phyloP scores from a whole-genome alignment of 2,888 invertebrate genomes.

The Autographa pulchrina region DNA sequence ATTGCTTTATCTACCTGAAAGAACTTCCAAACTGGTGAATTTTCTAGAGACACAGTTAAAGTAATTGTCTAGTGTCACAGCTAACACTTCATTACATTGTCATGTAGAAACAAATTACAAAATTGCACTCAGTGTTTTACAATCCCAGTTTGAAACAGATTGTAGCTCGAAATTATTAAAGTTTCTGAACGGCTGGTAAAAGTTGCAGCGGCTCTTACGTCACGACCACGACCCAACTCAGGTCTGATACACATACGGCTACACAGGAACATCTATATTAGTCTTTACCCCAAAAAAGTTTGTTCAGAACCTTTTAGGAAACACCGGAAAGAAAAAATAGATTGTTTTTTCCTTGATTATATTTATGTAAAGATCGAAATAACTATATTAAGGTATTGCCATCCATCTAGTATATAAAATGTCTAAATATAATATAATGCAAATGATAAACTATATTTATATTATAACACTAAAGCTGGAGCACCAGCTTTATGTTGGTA shows the following conservation, averaged over 20 bases:
- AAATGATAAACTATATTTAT: neutral
- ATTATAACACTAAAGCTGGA: slow-evolving; percentile 21
- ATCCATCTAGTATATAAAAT: no score
- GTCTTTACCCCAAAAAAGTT: neutral
- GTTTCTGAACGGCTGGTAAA: slow-evolving; percentile 35
- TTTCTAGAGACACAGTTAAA: no score
- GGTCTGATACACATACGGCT: slow-evolving; percentile 11
- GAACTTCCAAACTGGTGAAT: neutral
- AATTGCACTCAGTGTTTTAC: neutral
- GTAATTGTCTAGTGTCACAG: neutral
- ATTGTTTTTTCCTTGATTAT: neutral
- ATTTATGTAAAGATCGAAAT: neutral
- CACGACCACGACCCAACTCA: slow-evolving; percentile 14
- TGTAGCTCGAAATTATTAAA: slow-evolving; percentile 36
- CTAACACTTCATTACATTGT: neutral
- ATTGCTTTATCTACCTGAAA: neutral
- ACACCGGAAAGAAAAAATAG: neutral
- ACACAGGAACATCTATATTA: neutral
- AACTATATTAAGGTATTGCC: no score
- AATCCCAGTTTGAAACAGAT: slow-evolving; percentile 26
- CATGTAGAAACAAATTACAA: neutral
- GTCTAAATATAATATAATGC: neutral
- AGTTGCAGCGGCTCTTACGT: slow-evolving; percentile 18
- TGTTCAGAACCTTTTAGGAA: neutral
- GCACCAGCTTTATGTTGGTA: slow-evolving; percentile 34